A percentile compares a stretch with the other conserved stretches of the same genome.
Evolutionary conservation across 2,113 vertebrate species (phyloP).

Genomic region (Chaenogobius annularis): DNA sequence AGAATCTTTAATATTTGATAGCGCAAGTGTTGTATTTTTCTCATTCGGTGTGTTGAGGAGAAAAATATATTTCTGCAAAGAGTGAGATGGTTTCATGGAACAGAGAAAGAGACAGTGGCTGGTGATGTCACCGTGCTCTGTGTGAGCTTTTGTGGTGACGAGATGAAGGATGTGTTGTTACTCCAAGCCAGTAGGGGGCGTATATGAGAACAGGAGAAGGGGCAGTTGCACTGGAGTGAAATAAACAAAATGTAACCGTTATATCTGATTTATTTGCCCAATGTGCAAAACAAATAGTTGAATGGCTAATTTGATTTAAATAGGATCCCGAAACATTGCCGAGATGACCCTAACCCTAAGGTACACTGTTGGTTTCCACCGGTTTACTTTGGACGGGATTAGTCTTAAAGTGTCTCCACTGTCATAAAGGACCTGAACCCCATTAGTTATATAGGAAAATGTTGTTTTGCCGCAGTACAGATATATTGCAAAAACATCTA

Average conservation of each 20-base stretch:
- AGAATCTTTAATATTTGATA: constrained; percentile 68
- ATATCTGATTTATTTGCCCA: background rate
- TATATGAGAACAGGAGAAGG: constrained; percentile 9
- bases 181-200: constrained; percentile 31
- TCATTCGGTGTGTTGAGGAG: constrained; percentile 21
- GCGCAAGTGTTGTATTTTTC: constrained; percentile 39
- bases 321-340: background rate
- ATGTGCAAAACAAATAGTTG: background rate
- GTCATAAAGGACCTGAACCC: no score
- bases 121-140: constrained; percentile 41
- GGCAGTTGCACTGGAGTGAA: constrained; percentile 20
- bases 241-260: background rate
- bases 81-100: constrained; percentile 30
- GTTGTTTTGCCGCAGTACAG: no score
- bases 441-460: no score
- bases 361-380: no score
- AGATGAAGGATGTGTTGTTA: constrained; percentile 22
- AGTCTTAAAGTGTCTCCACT: no score
- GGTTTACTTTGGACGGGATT: no score
- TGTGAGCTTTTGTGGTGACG: constrained; percentile 30
- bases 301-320: background rate
- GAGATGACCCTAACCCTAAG: no score
- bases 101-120: constrained; percentile 37
- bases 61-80: constrained; percentile 49
- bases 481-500: no score